Base-by-base conservation (phyloP, 1,140 invertebrate species). In the Thaumetopoea pityocampa region DNA sequence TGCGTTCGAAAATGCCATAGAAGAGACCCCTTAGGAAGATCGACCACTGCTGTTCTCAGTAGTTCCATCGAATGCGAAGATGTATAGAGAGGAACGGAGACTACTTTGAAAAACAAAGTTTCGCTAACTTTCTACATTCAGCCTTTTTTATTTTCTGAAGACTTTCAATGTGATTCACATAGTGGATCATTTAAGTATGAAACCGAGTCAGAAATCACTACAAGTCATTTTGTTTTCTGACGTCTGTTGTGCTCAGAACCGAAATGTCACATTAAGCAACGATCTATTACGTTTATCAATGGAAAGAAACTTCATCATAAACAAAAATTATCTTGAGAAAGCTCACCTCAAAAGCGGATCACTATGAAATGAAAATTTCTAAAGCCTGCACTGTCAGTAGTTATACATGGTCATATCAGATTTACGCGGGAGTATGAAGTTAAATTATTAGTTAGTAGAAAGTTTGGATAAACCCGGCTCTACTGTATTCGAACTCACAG, bases 241-340 rank as follows among this genome's bases (percentile, higher is more conserved):
- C 48, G 44, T 43, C 4, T 51, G 54, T 27, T 42, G 35, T 27
- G 45, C 49, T 11, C 49, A 57, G 33, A 52, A 57, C 46, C 29
- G 53, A 8, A 57, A 51, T 37, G 30, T 18, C 42, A 30, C 19
- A 27, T 42, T 42, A 30, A 35, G 38, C 19, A 52, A 52, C 43
- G 43, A 43, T 20, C 28, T 51, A 15, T 40, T 44, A 29, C 35
- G 34, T 29, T 40, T 51, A 17, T 35, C 36, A 5, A 51, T 43
- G n/a, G 15, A 37, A 37, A 40, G 37, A 10, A 20, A 45, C 16
- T 8, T 35, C 26, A 17, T 24, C 4, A 45, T 45, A 7, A 32
- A 29, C 29, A 24, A 45, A 41, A 45, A 45, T 14, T 40, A 40
- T 8, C 32, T 43, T 1, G 47, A 32, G n/a, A 43, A 50, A 38